A percentile compares a stretch with the other conserved stretches of the same genome.
phyloP scores from a whole-genome alignment of 2,113 vertebrate genomes.

The Serinus canaria region DNA sequence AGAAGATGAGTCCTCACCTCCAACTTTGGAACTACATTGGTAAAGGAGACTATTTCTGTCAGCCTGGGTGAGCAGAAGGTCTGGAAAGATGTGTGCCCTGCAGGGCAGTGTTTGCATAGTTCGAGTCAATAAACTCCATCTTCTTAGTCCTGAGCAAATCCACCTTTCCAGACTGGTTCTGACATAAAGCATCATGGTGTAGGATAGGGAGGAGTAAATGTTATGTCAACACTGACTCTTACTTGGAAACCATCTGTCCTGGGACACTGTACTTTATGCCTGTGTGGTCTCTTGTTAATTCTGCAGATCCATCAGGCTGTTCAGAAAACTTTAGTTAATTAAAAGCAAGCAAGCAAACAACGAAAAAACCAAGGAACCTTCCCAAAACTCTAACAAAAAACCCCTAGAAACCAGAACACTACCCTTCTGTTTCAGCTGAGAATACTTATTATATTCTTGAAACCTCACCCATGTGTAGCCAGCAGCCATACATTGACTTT shows the following conservation, averaged over 20 bases:
- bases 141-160: not conserved
- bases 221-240: not conserved
- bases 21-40: not conserved
- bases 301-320: not conserved
- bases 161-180: not conserved
- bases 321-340: not conserved
- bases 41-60: not conserved
- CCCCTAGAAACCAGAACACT: not conserved
- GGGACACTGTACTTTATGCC: not conserved
- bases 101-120: rapidly evolving
- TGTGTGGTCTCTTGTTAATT: not conserved
- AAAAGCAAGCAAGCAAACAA: not conserved
- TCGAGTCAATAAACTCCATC: not conserved
- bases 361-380: not conserved
- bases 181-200: not conserved
- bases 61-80: not conserved
- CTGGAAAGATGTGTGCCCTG: not conserved
- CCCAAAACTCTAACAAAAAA: not conserved
- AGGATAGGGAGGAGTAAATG: not conserved
- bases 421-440: not conserved
- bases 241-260: not conserved
- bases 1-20: not conserved
- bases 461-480: not conserved
- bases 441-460: not conserved
- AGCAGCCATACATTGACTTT: not conserved